Percentiles rank a stretch among this genome's conserved stretches.
phyloP scores from a whole-genome alignment of 2,888 invertebrate species.

The Synergus japonicus region DNA sequence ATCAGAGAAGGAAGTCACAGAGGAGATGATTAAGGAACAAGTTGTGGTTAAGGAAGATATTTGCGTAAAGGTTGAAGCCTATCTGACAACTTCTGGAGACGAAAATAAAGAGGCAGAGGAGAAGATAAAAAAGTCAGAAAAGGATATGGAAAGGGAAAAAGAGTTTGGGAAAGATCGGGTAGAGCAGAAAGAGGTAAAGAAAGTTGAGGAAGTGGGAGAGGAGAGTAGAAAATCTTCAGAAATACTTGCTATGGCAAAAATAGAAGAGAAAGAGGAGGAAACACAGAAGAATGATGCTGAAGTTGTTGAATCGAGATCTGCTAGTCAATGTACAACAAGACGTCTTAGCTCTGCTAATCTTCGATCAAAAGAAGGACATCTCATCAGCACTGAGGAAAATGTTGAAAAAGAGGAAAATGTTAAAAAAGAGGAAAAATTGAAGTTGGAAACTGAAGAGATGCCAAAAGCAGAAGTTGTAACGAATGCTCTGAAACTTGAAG shows the following conservation, averaged over 20 bases:
- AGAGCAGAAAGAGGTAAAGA: constrained; percentile 8
- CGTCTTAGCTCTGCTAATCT: constrained; percentile 54
- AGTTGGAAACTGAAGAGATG: constrained; percentile 33
- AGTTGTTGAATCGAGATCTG: constrained; percentile 56
- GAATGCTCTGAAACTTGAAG: constrained; percentile 42
- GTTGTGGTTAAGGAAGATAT: constrained; percentile 47
- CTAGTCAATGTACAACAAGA: constrained; percentile 58
- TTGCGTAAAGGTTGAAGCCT: constrained; percentile 41
- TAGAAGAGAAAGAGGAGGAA: constrained; percentile 20
- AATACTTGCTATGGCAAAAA: background rate
- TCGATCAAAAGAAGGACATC: constrained; percentile 44
- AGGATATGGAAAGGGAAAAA: background rate
- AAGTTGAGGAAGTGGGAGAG: background rate
- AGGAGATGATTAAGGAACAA: constrained; percentile 19
- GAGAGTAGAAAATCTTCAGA: background rate
- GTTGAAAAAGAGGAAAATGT: constrained; percentile 10
- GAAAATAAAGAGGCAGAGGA: background rate
- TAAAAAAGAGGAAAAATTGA: constrained; percentile 41
- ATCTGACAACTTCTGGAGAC: constrained; percentile 31
- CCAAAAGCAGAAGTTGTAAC: constrained; percentile 45
- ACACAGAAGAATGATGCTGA: constrained; percentile 32
- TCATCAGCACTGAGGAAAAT: background rate
- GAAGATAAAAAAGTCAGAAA: background rate
- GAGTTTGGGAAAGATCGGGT: background rate
- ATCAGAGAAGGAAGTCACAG: constrained; percentile 53